Base-by-base conservation (phyloP, 2,113 vertebrate genomes). In the Platichthys stellatus region DNA sequence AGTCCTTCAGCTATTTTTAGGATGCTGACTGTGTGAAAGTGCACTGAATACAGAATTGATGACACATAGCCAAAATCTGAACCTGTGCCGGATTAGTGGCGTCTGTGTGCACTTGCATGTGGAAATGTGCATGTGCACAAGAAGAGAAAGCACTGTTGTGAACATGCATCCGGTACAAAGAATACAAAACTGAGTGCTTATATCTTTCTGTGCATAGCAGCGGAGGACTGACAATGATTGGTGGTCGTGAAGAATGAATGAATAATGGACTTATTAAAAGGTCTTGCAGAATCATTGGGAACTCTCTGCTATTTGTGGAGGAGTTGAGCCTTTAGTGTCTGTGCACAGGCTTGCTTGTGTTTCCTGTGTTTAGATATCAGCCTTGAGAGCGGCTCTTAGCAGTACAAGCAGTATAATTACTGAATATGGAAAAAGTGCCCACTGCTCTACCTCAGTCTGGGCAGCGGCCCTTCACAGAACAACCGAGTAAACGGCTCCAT, bases 1-100 rank as follows among this genome's bases (percentile, higher is more conserved):
- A 88, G 89, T 81, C 92, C 87, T 90, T 89, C 76, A 79, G 82
- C 90, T 94, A 94, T 94, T 93, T 94, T 92, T 94, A 93, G 90
- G 82, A 74, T 69, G 81, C 89, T 89, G 93, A 93, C 90, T 94
- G 90, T 92, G 93, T 92, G 89, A 93, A 93, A 94, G 91, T 87
- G 78, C 69, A 54, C 82, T 82, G 85, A 88, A 91, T 78, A 65
- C 85, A 88, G 78, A 92, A 91, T 82, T 82, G 64, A 81, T 86
- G 85, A 90, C 84, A 81, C 85, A 69, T 51, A 84, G 89, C 90
- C 93, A 93, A 88, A 92, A 90, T 90, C 75, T 87, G 63, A 91
- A 89, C 83, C 77, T 73, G 78, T 56, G 28, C 43, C 0, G 40
- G 76, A 86, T 90, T 79, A 82, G 76, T 35, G 13, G 67, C 69